Evolutionary conservation across 2,113 vertebrate species (phyloP), one percentile per base, ranked within the genome.

Genomic region (Antennarius striatus): DNA sequence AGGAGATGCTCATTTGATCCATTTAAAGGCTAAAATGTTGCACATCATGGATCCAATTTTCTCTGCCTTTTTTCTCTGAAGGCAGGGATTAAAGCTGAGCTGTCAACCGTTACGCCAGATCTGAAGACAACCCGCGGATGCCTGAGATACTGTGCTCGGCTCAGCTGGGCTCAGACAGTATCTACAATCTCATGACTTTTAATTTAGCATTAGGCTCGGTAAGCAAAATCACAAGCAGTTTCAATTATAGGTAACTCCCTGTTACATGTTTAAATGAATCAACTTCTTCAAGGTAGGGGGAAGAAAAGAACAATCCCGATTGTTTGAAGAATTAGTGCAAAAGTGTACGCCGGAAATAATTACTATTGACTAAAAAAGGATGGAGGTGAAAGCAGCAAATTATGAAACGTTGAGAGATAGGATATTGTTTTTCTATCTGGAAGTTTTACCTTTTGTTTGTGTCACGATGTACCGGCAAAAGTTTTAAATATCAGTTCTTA

Each of bases 1-100:
- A 74, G 50, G 72, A 86, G 80, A 87, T 87, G 82, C 87, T 88
- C 83, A 89, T 89, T 90, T 90, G 78, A 76, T 80, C 82, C 83
- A 72, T 92, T 92, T 90, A 92, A 89, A 89, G 88, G 83, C 89
- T 91, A 80, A 91, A 88, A 90, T 88, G 88, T 89, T 91, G 79
- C 83, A 88, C 86, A 87, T 90, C 84, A 82, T 89, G 88, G 90
- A 93, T 92, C 86, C 88, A 88, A 90, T 93, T 92, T 92, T 78
- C 83, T 82, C 65, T 69, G 10, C 75, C 86, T 83, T 91, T 86
- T 82, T 79, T 84, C 65, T 84, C 77, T 82, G 85, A 90, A 89
- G 82, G 91, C 76, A 67, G 72, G 91, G 92, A 93, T 93, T 93
- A 93, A 90, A 91, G 90, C 63, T 45, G 68, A 84, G 88, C 90